These are phyloP conservation scores for Diogma glabrata DNA, from an alignment of 2,888 invertebrate species.

Conservation along the genomic window DNA sequence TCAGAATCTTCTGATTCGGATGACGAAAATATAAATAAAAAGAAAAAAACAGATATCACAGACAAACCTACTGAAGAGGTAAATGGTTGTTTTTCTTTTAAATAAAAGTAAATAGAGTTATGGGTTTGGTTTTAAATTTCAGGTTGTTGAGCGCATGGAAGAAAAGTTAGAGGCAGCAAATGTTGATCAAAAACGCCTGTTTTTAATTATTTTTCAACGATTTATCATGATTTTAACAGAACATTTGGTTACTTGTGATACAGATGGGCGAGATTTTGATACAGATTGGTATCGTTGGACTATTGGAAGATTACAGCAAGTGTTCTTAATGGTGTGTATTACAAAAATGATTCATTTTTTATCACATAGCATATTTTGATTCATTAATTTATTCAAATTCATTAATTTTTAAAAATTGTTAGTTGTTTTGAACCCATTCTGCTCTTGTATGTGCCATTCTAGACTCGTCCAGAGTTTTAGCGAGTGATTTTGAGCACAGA, in stretches of 20 bases:
- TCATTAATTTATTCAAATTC: neutral
- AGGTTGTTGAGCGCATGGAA: slow-evolving; percentile 91
- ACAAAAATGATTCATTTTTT: no score
- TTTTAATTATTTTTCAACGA: slow-evolving; percentile 93
- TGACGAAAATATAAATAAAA: slow-evolving; percentile 49
- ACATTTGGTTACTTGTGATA: slow-evolving; percentile 86
- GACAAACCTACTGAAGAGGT: slow-evolving; percentile 55
- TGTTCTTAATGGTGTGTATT: slow-evolving; percentile 85
- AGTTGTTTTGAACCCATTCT: no score
- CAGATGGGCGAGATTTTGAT: slow-evolving; percentile 83
- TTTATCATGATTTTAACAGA: slow-evolving; percentile 97
- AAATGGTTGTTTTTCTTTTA: slow-evolving; percentile 15
- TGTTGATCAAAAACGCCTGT: slow-evolving; percentile 92
- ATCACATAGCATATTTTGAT: neutral
- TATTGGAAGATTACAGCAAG: slow-evolving; percentile 85
- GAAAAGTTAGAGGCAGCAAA: slow-evolving; percentile 88
- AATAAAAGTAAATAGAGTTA: no score
- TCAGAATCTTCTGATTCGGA: slow-evolving; percentile 73
- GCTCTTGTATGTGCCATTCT: no score
- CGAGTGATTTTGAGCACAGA: no score
- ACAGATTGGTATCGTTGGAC: slow-evolving; percentile 96
- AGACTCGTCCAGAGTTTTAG: no score
- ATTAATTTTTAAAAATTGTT: no score
- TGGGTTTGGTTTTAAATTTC: slow-evolving; percentile 16
- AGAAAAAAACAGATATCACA: slow-evolving; percentile 35